These are phyloP conservation scores for Eubucco bourcierii DNA, from an alignment of 2,113 vertebrate species.

Conservation along the genomic window DNA sequence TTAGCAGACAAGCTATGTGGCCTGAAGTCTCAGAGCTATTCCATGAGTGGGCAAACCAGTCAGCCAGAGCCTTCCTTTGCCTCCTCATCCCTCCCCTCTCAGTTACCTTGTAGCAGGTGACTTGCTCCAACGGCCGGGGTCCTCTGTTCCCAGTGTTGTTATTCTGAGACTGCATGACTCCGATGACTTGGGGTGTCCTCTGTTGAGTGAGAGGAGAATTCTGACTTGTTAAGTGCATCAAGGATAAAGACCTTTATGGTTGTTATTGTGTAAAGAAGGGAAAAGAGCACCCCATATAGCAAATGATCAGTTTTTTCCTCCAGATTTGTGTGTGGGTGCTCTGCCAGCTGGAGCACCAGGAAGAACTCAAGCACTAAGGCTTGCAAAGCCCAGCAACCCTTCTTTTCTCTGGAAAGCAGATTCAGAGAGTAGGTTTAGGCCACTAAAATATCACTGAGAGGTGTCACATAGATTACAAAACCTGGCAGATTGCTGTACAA, in stretches of 20 bases:
- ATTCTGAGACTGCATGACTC: slow-evolving; percentile 83
- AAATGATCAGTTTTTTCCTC: slow-evolving; percentile 15
- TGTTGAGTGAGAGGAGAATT: slow-evolving; percentile 81
- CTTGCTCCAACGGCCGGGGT: slow-evolving; percentile 94
- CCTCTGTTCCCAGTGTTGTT: slow-evolving; percentile 88
- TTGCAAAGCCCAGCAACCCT: slow-evolving; percentile 8
- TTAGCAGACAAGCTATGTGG: not conserved
- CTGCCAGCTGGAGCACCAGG: slow-evolving; percentile 44
- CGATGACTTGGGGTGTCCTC: slow-evolving; percentile 84
- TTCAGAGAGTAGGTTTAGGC: slow-evolving; percentile 33
- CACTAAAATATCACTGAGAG: slow-evolving; percentile 25
- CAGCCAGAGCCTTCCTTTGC: not conserved
- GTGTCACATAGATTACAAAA: slow-evolving; percentile 16
- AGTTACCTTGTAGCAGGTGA: slow-evolving; percentile 97
- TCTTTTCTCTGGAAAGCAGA: slow-evolving; percentile 10
- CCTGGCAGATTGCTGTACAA: slow-evolving; percentile 14
- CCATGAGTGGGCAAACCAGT: not conserved
- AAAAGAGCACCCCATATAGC: slow-evolving; percentile 17
- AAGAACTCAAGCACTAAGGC: not conserved
- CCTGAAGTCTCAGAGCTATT: not conserved
- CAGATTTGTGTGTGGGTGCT: slow-evolving; percentile 23
- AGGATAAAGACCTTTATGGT: slow-evolving; percentile 80
- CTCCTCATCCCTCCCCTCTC: not conserved
- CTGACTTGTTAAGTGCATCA: slow-evolving; percentile 87
- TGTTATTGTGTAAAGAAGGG: slow-evolving; percentile 77